These are phyloP conservation scores for Merodon equestris DNA, from an alignment of 2,888 invertebrate genomes.

Conservation along the genomic window DNA sequence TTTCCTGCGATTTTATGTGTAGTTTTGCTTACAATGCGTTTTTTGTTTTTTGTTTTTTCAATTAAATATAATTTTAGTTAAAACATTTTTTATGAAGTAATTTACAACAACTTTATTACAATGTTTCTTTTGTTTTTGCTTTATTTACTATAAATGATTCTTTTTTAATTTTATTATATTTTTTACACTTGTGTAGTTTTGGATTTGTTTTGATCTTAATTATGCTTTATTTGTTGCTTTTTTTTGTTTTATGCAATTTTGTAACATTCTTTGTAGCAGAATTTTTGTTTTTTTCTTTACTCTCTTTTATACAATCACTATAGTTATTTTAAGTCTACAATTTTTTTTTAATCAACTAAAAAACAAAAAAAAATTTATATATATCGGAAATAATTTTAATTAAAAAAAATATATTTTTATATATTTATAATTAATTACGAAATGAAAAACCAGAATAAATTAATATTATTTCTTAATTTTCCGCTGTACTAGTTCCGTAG, in stretches of 20 bases:
- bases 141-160: slow-evolving; percentile 11
- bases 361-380: slow-evolving; percentile 50
- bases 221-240: slow-evolving; percentile 6
- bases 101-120: slow-evolving; percentile 58
- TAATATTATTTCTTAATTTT: slow-evolving; percentile 79
- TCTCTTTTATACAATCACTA: slow-evolving; percentile 72
- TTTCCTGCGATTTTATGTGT: slow-evolving; percentile 4
- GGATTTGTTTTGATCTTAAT: slow-evolving; percentile 34
- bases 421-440: slow-evolving; percentile 63
- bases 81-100: slow-evolving; percentile 61
- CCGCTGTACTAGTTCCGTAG: slow-evolving; percentile 76
- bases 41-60: slow-evolving; percentile 60
- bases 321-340: slow-evolving; percentile 66
- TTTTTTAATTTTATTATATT: slow-evolving; percentile 51
- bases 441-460: slow-evolving; percentile 67
- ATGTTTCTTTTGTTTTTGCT: slow-evolving; percentile 54
- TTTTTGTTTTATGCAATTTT: slow-evolving; percentile 31
- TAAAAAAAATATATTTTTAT: slow-evolving; percentile 64
- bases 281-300: slow-evolving; percentile 69
- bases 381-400: slow-evolving; percentile 56
- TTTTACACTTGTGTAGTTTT: slow-evolving; percentile 48
- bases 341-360: slow-evolving; percentile 63
- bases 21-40: slow-evolving; percentile 33
- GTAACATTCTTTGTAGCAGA: slow-evolving; percentile 62
- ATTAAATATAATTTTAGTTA: slow-evolving; percentile 64